These are phyloP conservation scores for Zaprionus vittiger DNA, from an alignment of 1,140 invertebrate genomes.

Conservation along the genomic window DNA sequence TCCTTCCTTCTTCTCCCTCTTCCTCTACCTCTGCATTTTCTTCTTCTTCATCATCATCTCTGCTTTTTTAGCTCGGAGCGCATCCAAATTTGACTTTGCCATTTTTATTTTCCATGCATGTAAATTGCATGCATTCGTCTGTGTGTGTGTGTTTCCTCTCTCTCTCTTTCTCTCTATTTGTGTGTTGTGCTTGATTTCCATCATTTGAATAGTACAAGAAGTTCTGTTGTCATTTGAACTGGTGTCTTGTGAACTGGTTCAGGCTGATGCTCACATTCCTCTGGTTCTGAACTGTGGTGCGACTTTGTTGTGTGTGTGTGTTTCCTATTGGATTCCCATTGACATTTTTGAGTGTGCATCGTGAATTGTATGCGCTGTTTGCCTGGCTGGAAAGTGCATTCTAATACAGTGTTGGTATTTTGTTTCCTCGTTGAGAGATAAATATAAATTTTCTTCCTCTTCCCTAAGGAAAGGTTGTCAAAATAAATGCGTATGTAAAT, in stretches of 20 bases:
- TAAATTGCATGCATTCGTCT: neutral
- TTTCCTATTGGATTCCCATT: conserved; percentile 17
- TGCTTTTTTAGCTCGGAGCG: neutral
- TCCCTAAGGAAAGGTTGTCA: neutral
- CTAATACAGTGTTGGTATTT: conserved; percentile 3
- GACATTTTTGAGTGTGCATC: conserved; percentile 10
- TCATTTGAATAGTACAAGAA: conserved; percentile 60
- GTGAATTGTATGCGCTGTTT: neutral
- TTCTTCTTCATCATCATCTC: neutral
- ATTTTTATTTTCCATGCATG: conserved; percentile 23
- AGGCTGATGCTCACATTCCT: conserved; percentile 39
- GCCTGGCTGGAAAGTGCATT: neutral
- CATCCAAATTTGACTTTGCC: conserved; percentile 50
- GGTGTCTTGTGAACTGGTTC: conserved; percentile 46
- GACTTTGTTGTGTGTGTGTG: neutral
- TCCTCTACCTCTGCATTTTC: neutral
- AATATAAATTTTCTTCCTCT: neutral
- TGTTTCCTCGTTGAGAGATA: neutral
- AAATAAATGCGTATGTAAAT: neutral
- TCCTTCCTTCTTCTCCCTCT: conserved; percentile 25
- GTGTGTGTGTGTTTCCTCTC: neutral
- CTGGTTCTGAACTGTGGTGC: neutral
- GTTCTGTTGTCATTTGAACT: conserved; percentile 41
- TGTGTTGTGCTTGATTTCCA: conserved; percentile 39
- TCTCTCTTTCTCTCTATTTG: conserved; percentile 6